Percentiles rank a stretch among this genome's conserved stretches.
phyloP scores from a whole-genome alignment of 2,113 vertebrate genomes.

The Raja brachyura region DNA sequence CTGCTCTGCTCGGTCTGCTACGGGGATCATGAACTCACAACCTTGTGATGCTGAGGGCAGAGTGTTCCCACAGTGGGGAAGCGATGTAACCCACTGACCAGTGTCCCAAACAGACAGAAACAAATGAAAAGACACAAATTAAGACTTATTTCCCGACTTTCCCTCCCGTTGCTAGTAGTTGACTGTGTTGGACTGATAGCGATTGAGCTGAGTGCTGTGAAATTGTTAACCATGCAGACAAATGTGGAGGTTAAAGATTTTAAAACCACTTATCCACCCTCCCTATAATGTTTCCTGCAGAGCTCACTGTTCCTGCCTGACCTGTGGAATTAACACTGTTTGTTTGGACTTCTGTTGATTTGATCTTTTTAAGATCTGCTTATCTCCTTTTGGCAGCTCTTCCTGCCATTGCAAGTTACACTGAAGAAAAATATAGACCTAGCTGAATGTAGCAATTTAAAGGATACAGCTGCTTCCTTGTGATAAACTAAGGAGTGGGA shows the following conservation, averaged over 20 bases:
- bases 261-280: neutral
- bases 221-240: neutral
- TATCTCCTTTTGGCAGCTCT: neutral
- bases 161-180: neutral
- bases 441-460: neutral
- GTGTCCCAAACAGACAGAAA: neutral
- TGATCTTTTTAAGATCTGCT: conserved; percentile 3
- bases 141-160: neutral
- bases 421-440: neutral
- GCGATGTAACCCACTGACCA: neutral
- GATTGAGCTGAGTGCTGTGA: neutral
- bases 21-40: neutral
- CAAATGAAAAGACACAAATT: neutral
- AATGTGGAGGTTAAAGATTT: neutral
- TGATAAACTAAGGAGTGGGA: too few relatives aligned
- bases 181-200: neutral
- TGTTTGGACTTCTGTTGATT: neutral
- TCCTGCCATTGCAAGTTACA: neutral
- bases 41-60: neutral
- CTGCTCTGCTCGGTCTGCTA: neutral
- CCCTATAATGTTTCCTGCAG: neutral
- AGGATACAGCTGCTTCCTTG: conserved; percentile 27
- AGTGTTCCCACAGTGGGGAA: neutral
- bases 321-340: neutral
- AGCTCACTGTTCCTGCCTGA: neutral